Evolutionary conservation across 1,140 invertebrate species (phyloP).

Genomic region (Telenomus remus): DNA sequence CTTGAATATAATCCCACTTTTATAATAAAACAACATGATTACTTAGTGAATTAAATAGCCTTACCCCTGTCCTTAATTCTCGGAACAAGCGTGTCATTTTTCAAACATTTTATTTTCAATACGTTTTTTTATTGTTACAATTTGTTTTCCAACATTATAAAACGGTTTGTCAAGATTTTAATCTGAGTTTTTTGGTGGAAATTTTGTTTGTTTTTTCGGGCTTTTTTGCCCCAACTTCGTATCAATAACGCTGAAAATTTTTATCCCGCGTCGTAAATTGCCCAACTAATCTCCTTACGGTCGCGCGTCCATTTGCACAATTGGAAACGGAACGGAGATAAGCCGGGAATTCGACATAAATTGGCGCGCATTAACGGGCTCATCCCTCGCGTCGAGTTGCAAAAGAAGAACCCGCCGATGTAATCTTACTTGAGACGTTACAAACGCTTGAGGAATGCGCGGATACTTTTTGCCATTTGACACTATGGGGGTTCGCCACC

Average conservation of each 20-base stretch:
- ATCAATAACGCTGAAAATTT: constrained; percentile 20
- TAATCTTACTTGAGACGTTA: constrained; percentile 37
- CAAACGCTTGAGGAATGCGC: constrained; percentile 29
- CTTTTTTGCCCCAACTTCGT: neutral
- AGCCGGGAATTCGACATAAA: constrained; percentile 53
- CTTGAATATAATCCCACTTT: constrained; percentile 10
- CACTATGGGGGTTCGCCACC: constrained; percentile 6
- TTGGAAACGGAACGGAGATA: constrained; percentile 54
- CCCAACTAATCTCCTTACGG: constrained; percentile 36
- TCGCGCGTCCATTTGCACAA: constrained; percentile 49
- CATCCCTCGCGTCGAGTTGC: constrained; percentile 16
- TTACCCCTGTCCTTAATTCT: constrained; percentile 1
- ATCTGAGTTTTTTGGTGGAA: too few species aligned
- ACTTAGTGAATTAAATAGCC: constrained; percentile 24
- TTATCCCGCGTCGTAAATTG: constrained; percentile 38
- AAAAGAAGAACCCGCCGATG: constrained; percentile 24
- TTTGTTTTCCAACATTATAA: too few species aligned
- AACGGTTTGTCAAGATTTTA: too few species aligned
- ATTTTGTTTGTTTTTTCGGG: neutral
- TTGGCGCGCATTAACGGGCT: constrained; percentile 46
- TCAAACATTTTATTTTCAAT: too few species aligned
- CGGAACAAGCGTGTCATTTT: too few species aligned
- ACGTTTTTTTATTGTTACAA: too few species aligned
- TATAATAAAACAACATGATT: constrained; percentile 19
- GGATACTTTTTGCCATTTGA: constrained; percentile 7